A percentile compares a stretch with the other conserved stretches of the same genome.
Evolutionary conservation across 2,797 vertebrate genomes (phyloP).

Genomic region (Pygocentrus nattereri): DNA sequence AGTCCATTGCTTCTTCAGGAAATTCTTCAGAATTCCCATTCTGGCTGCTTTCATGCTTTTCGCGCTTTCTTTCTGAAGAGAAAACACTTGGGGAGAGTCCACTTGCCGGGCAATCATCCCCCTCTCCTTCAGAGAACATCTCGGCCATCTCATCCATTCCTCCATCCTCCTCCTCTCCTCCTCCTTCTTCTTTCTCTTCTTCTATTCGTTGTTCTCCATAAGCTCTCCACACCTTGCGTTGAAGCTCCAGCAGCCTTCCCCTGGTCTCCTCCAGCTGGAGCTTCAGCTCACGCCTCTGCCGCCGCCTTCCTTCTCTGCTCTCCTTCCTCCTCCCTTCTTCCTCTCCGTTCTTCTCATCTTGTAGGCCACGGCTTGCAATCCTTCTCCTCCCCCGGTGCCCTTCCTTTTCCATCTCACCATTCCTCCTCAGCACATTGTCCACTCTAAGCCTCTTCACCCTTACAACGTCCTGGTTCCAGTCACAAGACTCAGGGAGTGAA

Average conservation of each 20-base stretch:
- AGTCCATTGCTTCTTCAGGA: slow-evolving; percentile 46
- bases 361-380: slow-evolving; percentile 19
- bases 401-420: slow-evolving; percentile 44
- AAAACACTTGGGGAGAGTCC: slow-evolving; percentile 49
- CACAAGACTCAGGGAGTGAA: slow-evolving; percentile 52
- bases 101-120: slow-evolving; percentile 53
- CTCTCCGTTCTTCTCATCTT: slow-evolving; percentile 49
- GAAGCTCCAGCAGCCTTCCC: slow-evolving; percentile 79
- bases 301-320: slow-evolving; percentile 71
- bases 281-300: slow-evolving; percentile 81
- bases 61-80: slow-evolving; percentile 51
- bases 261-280: slow-evolving; percentile 81
- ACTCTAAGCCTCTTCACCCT: slow-evolving; percentile 78
- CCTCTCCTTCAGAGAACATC: slow-evolving; percentile 71
- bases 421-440: slow-evolving; percentile 63
- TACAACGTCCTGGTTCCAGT: slow-evolving; percentile 73
- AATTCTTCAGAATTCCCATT: slow-evolving; percentile 62
- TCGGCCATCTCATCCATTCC: slow-evolving; percentile 65
- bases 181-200: slow-evolving; percentile 46
- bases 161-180: slow-evolving; percentile 54
- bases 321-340: slow-evolving; percentile 62
- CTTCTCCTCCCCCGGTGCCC: slow-evolving; percentile 38
- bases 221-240: slow-evolving; percentile 82
- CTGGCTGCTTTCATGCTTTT: slow-evolving; percentile 33
- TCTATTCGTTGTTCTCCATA: slow-evolving; percentile 75